Evolutionary conservation across 2,888 invertebrate species (phyloP), one percentile per base, ranked within the genome.

Genomic region (Drosophila mulleri): DNA sequence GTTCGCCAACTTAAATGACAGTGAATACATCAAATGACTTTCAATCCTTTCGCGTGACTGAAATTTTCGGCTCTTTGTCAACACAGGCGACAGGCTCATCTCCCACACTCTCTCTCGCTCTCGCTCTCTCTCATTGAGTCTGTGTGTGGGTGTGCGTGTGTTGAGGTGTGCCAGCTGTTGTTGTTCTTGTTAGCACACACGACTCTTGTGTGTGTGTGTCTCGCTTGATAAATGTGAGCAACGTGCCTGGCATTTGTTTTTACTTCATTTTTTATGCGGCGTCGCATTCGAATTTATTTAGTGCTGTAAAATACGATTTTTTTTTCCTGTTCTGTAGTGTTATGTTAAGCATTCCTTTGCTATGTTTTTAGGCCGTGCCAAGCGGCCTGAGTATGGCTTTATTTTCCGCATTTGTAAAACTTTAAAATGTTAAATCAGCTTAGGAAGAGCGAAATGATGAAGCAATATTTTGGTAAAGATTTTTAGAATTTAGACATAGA

Each of bases 21-120:
- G 77, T 62, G 74, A 84, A 85, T 85, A 82, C 89, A 87, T 85
- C 85, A 89, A 87, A 79, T 88, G 85, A 84, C 82, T 87, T 84
- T 87, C 85, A 86, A 86, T 87, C 85, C 85, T 77, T 89, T 89
- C 89, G 89, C 89, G 84, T 87, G 85, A 85, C 85, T 87, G 66
- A 88, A 89, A 80, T 84, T 84, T 76, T 87, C 80, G 87, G 80
- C 87, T 87, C 83, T 87, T 84, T 84, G 87, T 84, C 83, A 84
- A 80, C 72, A 65, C 54, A 18, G 53, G 68, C 72, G 78, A 77
- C 76, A 69, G 65, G 53, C 78, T 77, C 62, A 69, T 69, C 76
- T 67, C 50, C 18, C 44, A 44, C 47, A 54, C 45, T 63, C 35
- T 8, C 23, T 50, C 12, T 57, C 5, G 1, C 20, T 23, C 20